Base-by-base conservation (phyloP, 2,888 invertebrate species). In the Melangyna quadrimaculata region DNA sequence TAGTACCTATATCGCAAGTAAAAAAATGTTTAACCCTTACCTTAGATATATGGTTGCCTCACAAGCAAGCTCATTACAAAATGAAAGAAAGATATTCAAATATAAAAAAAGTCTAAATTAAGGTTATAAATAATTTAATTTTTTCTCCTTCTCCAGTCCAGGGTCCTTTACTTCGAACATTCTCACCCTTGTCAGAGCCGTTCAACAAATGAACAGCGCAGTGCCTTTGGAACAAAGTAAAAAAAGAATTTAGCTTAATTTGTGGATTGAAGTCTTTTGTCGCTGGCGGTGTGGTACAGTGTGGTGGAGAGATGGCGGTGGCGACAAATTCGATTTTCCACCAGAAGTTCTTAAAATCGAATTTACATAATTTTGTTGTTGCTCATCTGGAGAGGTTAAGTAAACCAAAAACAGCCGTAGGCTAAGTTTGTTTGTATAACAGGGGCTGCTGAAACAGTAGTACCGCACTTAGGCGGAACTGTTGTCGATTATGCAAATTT, bases 361-460 rank as follows among this genome's bases (percentile, higher is more conserved):
- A 86, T 86, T 86, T 86, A 35, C 86, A 86, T 86, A 86, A 86
- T 81, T 86, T 86, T 81, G 86, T 86, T 86, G 75, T 78, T 86
- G 77, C 77, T 86, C 86, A 81, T 81, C 81, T 86, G 77, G 63
- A 86, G 86, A 86, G 81, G 86, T 86, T 86, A 86, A 86, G 86
- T 86, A 81, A 86, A 77, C 77, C 73, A 86, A 86, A 81, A 86
- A 81, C 81, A 86, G 81, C 86, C 86, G 37, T 22, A 53, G 80
- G 84, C 84, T 53, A 55, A 70, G 37, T 45, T 10, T 9, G 17
- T 2, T 6, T 7, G n/a, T 51, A 48, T 22, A 48, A 27, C 37
- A 74, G 48, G 79, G 63, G 40, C 63, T 63, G 40, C 63, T 63
- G 45, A 8, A 45, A 45, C 3, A 27, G 12, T 67, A 61, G 70